A percentile compares a stretch with the other conserved stretches of the same genome.
Conservation (phyloP, 2,888 invertebrate genomes). For the Lycia hirtaria region DNA sequence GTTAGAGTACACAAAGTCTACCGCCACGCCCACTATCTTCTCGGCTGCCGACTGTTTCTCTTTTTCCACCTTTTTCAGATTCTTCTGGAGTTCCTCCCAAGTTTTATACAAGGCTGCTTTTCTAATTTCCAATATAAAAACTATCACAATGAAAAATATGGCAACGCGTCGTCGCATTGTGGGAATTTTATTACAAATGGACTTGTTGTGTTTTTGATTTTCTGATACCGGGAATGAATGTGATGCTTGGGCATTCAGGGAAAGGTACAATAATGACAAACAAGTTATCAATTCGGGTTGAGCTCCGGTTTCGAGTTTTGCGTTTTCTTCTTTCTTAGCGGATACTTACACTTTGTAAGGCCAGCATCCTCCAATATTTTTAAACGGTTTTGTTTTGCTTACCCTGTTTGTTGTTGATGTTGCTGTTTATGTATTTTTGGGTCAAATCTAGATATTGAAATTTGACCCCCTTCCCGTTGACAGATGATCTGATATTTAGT, state of each 20-base stretch:
- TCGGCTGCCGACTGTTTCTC: conserved; percentile 59
- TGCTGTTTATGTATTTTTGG: too few relatives aligned
- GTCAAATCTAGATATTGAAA: too few relatives aligned
- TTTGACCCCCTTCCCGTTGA: too few relatives aligned
- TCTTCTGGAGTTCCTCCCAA: conserved; percentile 51
- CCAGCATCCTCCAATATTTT: too few relatives aligned
- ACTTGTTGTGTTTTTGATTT: neutral
- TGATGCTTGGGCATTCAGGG: neutral
- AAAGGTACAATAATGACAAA: neutral
- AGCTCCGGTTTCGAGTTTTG: too few relatives aligned
- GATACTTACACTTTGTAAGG: too few relatives aligned
- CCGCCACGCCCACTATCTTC: conserved; percentile 65
- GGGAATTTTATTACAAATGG: conserved; percentile 28
- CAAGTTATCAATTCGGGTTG: neutral
- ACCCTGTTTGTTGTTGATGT: too few relatives aligned
- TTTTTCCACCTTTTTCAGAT: conserved; percentile 51
- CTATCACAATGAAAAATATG: conserved; percentile 41
- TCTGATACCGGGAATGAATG: conserved; percentile 1
- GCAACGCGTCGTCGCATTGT: conserved; percentile 51
- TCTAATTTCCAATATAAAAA: conserved; percentile 48
- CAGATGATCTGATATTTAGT: too few relatives aligned
- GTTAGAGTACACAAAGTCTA: conserved; percentile 74
- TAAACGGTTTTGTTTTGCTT: too few relatives aligned
- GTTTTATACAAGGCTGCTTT: conserved; percentile 59
- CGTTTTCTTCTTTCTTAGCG: too few relatives aligned